Conservation (phyloP, 2,113 vertebrate genomes). For the Amblyopsis rosae region DNA sequence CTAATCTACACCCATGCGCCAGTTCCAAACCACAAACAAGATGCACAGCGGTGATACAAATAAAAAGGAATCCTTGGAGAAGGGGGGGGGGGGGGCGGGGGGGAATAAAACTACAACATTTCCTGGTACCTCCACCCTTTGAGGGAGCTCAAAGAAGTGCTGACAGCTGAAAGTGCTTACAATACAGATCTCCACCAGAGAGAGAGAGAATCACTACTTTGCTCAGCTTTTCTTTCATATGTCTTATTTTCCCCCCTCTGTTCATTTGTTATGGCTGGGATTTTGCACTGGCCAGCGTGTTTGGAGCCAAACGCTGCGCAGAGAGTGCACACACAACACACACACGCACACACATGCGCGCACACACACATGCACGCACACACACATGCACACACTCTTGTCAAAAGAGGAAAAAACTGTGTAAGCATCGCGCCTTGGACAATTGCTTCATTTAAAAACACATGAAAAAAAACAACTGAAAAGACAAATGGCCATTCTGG, state of each 20-base stretch:
- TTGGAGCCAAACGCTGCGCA: conserved; percentile 73
- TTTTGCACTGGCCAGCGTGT: conserved; percentile 78
- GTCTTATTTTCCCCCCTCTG: conserved; percentile 75
- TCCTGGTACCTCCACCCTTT: conserved; percentile 78
- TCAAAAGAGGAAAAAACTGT: conserved; percentile 52
- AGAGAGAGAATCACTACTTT: conserved; percentile 76
- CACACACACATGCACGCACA: neutral
- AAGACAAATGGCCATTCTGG: conserved; percentile 62
- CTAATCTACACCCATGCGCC: conserved; percentile 21
- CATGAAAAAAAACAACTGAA: conserved; percentile 15
- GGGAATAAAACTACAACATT: conserved; percentile 89
- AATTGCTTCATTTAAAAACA: conserved; percentile 51
- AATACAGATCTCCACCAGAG: conserved; percentile 76
- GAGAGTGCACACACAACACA: conserved; percentile 35
- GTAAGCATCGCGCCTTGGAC: conserved; percentile 48
- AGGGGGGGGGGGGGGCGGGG: conserved; percentile 76
- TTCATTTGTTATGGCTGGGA: conserved; percentile 77
- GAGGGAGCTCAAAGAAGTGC: conserved; percentile 82
- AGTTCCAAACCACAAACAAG: conserved; percentile 50
- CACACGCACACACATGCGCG: conserved; percentile 8
- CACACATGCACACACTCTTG: conserved; percentile 10
- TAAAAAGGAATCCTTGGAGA: conserved; percentile 87
- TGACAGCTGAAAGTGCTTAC: conserved; percentile 86
- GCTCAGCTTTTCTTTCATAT: conserved; percentile 79
- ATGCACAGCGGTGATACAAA: conserved; percentile 64